Evolutionary conservation across 2,888 invertebrate genomes (phyloP), one percentile per base, ranked within the genome.

Genomic region (Geophilus truncorum): DNA sequence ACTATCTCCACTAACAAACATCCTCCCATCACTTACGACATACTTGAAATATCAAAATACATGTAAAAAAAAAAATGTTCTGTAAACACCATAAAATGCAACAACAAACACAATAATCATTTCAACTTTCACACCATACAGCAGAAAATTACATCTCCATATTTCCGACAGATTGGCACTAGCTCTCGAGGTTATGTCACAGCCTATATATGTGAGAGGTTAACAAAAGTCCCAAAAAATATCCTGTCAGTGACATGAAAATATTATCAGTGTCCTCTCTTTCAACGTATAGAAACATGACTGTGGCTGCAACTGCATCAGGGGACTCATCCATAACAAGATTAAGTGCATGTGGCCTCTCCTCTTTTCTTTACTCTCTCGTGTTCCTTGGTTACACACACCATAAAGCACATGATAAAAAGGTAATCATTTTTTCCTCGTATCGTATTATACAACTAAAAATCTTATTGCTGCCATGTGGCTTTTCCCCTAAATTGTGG

Each of bases 281-380:
- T 62, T 62, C 62, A 62, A 62, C 62, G 62, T 25, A 62, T 28
- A 62, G 62, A 62, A 62, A 25, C 62, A 62, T 62, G 62, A 28
- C 62, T 62, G 62, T 62, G 62, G 62, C 25, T 62, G 62, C 62
- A 21, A 62, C 62, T 62, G 62, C 62, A 62, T 62, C 62, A 62
- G 62, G 62, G 62, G 62, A 62, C 62, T 62, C 62, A 62, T 62
- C 62, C 62, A 62, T 62, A 62, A 62, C 62, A 62, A 62, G 62
- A 62, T 62, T 62, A 62, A 62, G 62, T 62, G 62, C 62, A 62
- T 62, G 62, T 62, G 62, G 62, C 62, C 62, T 62, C 62, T 62
- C 9, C 62, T 62, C 62, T 62, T 62, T 25, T 25, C 25, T 62
- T 62, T n/a, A n/a, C n/a, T 25, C 62, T 62, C 62, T 62, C 15